A percentile compares a stretch with the other conserved stretches of the same genome.
Conservation (phyloP, 1,140 invertebrate species). For the Diachasmimorpha longicaudata region DNA sequence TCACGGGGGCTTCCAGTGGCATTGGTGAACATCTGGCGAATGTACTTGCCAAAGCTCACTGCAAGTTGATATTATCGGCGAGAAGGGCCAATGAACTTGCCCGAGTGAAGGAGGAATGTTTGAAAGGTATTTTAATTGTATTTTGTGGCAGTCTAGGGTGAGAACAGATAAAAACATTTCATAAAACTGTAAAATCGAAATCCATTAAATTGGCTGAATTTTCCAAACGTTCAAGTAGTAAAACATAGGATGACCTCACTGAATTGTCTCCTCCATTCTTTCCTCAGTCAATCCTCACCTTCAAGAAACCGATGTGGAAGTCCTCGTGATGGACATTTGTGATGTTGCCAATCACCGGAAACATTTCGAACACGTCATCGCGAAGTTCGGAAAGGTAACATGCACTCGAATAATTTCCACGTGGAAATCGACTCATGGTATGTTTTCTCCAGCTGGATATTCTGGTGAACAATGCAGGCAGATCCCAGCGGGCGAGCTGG, state of each 20-base stretch:
- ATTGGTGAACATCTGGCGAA: constrained; percentile 83
- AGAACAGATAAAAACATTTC: background rate
- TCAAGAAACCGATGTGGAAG: constrained; percentile 69
- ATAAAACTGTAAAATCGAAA: too few relatives aligned
- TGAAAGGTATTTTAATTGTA: constrained; percentile 60
- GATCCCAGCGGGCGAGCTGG: constrained; percentile 81
- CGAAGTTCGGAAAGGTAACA: constrained; percentile 74
- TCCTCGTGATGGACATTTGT: constrained; percentile 76
- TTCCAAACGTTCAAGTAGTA: too few relatives aligned
- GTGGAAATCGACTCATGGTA: background rate
- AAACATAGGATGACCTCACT: too few relatives aligned
- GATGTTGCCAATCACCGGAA: constrained; percentile 69
- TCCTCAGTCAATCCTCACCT: constrained; percentile 59
- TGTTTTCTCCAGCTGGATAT: constrained; percentile 70
- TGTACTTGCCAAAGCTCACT: constrained; percentile 72
- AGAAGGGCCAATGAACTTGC: constrained; percentile 75
- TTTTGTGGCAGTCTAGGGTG: background rate
- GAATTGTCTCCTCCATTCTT: constrained; percentile 20
- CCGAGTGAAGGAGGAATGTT: constrained; percentile 74
- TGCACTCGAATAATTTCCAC: background rate
- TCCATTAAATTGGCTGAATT: too few relatives aligned
- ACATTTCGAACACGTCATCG: constrained; percentile 70
- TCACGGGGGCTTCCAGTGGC: constrained; percentile 88
- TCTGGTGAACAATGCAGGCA: constrained; percentile 82
- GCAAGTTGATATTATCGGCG: constrained; percentile 79